Conservation (phyloP, 2,888 invertebrate genomes). For the Apomyelois bistriatella region DNA sequence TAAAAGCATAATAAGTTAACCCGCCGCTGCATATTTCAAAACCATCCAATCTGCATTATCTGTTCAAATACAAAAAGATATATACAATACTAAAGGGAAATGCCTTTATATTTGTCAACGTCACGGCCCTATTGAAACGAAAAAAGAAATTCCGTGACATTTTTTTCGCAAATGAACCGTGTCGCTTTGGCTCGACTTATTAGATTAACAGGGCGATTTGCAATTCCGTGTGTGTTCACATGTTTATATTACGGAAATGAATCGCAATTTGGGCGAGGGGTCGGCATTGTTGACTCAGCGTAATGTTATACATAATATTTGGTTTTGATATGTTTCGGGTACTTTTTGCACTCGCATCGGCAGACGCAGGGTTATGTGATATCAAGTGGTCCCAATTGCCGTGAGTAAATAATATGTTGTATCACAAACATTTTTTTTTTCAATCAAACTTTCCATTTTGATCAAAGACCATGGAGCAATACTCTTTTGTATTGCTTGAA, state of each 20-base stretch:
- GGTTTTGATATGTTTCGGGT: slow-evolving; percentile 30
- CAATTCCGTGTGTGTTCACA: slow-evolving; percentile 74
- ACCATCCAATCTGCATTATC: slow-evolving; percentile 60
- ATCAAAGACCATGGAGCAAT: background rate
- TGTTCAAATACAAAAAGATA: slow-evolving; percentile 64
- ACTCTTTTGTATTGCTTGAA: no score
- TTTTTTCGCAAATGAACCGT: slow-evolving; percentile 77
- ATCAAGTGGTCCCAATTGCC: background rate
- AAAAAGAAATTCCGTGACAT: slow-evolving; percentile 59
- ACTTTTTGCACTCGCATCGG: slow-evolving; percentile 11
- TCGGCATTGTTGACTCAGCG: slow-evolving; percentile 63
- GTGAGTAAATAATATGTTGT: slow-evolving; percentile 9
- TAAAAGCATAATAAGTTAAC: slow-evolving; percentile 12
- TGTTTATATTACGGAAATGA: slow-evolving; percentile 79
- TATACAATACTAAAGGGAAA: slow-evolving; percentile 60
- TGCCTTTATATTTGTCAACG: slow-evolving; percentile 76
- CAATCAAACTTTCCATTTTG: background rate
- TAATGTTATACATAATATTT: slow-evolving; percentile 44
- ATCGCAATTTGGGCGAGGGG: slow-evolving; percentile 65
- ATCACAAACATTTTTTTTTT: slow-evolving; percentile 1
- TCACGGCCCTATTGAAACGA: slow-evolving; percentile 50
- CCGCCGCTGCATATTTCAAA: slow-evolving; percentile 13
- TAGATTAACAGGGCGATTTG: slow-evolving; percentile 79
- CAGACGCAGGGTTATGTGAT: slow-evolving; percentile 14
- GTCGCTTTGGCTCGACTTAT: slow-evolving; percentile 65